A percentile compares a stretch with the other conserved stretches of the same genome.
These are phyloP conservation scores for Xestia rhomboidea DNA, from an alignment of 2,888 invertebrate genomes.

Conservation along the genomic window DNA sequence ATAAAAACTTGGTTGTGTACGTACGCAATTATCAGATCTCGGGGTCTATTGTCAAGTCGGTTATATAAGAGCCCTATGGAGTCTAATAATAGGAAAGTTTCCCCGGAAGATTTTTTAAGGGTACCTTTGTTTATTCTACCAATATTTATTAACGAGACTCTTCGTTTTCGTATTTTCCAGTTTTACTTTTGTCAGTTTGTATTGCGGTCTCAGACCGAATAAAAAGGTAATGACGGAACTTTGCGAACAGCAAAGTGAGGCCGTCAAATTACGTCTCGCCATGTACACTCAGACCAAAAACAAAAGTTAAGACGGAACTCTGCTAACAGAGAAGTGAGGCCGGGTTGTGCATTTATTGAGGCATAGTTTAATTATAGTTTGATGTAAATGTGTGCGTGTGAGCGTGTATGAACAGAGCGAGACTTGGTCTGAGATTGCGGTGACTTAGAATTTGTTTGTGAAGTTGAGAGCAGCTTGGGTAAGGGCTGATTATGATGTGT, in stretches of 20 bases:
- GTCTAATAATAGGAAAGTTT: conserved; percentile 58
- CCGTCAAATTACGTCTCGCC: too few species aligned
- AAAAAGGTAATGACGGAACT: too few species aligned
- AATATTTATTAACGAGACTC: conserved; percentile 46
- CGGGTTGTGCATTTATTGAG: too few species aligned
- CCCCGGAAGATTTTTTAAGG: conserved; percentile 28
- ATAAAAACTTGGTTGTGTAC: conserved; percentile 64
- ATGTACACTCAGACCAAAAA: too few species aligned
- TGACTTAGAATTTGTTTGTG: neutral
- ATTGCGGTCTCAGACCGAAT: too few species aligned
- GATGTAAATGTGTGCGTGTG: too few species aligned
- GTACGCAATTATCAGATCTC: conserved; percentile 69
- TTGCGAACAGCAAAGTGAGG: too few species aligned
- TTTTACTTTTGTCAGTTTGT: conserved; percentile 3
- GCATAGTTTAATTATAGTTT: too few species aligned
- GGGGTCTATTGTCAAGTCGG: conserved; percentile 57
- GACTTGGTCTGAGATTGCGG: too few species aligned
- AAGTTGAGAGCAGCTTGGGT: neutral
- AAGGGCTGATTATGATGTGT: neutral
- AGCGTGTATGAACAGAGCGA: too few species aligned
- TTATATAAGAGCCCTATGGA: conserved; percentile 56
- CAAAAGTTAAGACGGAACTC: too few species aligned
- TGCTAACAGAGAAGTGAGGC: too few species aligned
- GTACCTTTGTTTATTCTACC: conserved; percentile 52
- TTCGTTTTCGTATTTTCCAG: conserved; percentile 4